phyloP scores from a whole-genome alignment of 2,888 invertebrate species.

The Agrotis clavis region DNA sequence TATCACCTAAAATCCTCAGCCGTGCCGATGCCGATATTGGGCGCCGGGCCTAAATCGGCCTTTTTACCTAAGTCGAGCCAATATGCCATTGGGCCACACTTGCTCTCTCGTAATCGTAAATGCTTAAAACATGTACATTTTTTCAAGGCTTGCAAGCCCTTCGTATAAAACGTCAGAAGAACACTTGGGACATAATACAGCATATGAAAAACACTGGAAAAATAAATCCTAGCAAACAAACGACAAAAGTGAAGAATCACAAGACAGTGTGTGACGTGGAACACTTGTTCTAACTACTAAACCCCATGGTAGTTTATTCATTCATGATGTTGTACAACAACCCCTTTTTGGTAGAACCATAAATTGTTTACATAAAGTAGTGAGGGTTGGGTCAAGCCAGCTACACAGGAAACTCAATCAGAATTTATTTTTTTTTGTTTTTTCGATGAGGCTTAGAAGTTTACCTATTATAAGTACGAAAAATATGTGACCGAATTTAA shows the following conservation, averaged over 20 bases:
- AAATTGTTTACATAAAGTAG: constrained; percentile 64
- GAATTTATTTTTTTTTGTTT: constrained; percentile 12
- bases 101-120: too few species aligned
- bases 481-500: too few species aligned
- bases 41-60: too few species aligned
- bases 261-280: constrained; percentile 61
- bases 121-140: not conserved
- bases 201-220: constrained; percentile 24
- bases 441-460: too few species aligned
- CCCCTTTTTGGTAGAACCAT: constrained; percentile 69
- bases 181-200: constrained; percentile 29
- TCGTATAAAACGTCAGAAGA: constrained; percentile 7
- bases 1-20: too few species aligned
- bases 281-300: constrained; percentile 71
- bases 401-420: constrained; percentile 8
- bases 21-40: too few species aligned
- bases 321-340: constrained; percentile 74
- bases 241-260: constrained; percentile 48
- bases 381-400: constrained; percentile 24
- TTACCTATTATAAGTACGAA: too few species aligned
- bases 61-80: too few species aligned
- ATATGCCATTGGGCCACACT: too few species aligned
- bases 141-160: not conserved
- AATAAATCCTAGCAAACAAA: constrained; percentile 52
- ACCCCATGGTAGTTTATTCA: constrained; percentile 74